Evolutionary conservation across 2,888 invertebrate species (phyloP).

Genomic region (Lepetodrilus schrolli): DNA sequence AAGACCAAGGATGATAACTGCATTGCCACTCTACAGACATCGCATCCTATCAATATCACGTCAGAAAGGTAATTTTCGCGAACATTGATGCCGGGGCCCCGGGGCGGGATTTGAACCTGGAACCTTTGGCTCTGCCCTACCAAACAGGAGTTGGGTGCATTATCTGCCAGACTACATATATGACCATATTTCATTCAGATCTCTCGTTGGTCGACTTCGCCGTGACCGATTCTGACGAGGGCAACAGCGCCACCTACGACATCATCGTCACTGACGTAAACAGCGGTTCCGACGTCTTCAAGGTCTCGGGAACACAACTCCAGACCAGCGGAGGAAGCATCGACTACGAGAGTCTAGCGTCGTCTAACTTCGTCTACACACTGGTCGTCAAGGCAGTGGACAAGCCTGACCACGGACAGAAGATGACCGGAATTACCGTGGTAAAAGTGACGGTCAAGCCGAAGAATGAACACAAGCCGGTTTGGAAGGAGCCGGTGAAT

Average conservation of each 20-base stretch:
- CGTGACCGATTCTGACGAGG: slow-evolving; percentile 4
- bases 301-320: not conserved
- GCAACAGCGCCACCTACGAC: not conserved
- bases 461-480: slow-evolving; percentile 11
- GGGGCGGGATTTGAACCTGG: no score
- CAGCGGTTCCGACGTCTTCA: not conserved
- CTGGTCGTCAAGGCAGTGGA: slow-evolving; percentile 11
- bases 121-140: no score
- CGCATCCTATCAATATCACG: no score
- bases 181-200: not conserved
- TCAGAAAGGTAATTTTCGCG: no score
- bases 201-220: not conserved
- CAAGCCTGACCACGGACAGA: not conserved
- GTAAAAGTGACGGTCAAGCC: slow-evolving; percentile 10
- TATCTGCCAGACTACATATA: no score
- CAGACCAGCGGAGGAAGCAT: not conserved
- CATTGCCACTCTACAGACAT: no score
- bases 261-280: not conserved
- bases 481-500: not conserved
- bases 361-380: not conserved
- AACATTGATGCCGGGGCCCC: no score
- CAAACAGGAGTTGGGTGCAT: no score
- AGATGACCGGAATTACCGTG: not conserved
- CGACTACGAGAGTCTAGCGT: not conserved
- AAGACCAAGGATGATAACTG: no score